phyloP scores from a whole-genome alignment of 2,797 vertebrate genomes.

The Aphelocoma californica region DNA sequence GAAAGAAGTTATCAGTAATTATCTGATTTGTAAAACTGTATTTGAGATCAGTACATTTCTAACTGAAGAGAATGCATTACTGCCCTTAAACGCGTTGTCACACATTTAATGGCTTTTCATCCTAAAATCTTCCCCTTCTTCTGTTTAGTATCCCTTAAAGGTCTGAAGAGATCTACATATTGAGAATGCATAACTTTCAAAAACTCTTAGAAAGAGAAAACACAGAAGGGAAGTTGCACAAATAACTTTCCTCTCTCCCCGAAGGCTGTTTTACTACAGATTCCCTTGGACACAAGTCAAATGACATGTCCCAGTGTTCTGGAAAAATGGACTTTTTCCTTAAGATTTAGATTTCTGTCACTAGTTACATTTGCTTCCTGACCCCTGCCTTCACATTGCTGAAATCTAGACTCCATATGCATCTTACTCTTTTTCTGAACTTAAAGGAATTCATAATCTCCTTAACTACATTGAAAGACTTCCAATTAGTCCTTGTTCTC shows the following conservation, averaged over 20 bases:
- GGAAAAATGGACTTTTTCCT: not conserved
- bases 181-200: not conserved
- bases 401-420: not conserved
- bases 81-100: not conserved
- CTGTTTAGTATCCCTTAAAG: not conserved
- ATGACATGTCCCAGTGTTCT: not conserved
- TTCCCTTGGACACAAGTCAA: not conserved
- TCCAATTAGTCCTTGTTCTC: not conserved
- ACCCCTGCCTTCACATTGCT: not conserved
- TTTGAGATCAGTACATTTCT: not conserved
- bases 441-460: not conserved
- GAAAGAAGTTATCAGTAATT: not conserved
- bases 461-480: not conserved
- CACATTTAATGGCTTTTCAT: not conserved
- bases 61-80: not conserved
- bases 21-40: not conserved
- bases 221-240: not conserved
- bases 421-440: not conserved
- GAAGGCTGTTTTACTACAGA: not conserved
- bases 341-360: not conserved
- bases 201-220: not conserved
- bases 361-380: not conserved
- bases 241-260: not conserved
- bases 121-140: not conserved
- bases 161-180: not conserved